phyloP scores from a whole-genome alignment of 2,797 vertebrate species.

The Anguilla anguilla region DNA sequence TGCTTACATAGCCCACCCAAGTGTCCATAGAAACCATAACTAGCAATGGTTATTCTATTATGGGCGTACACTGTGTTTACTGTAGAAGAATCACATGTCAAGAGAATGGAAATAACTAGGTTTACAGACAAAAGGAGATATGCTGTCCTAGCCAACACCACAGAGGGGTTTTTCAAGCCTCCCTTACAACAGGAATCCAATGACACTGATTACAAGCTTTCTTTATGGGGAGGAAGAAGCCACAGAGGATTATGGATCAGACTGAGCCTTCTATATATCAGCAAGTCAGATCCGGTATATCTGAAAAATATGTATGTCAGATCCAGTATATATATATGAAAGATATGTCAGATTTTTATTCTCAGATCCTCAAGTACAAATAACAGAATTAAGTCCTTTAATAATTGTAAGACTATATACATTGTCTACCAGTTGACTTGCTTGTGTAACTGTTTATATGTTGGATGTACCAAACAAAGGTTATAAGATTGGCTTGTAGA shows the following conservation, averaged over 20 bases:
- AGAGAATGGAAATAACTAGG: slow-evolving; percentile 10
- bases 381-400: too few relatives aligned
- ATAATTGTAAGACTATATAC: too few relatives aligned
- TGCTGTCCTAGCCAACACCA: slow-evolving; percentile 14
- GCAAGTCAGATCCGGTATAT: not conserved
- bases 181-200: slow-evolving; percentile 8
- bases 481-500: too few relatives aligned
- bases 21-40: slow-evolving; percentile 5
- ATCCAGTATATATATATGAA: too few relatives aligned
- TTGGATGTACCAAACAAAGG: too few relatives aligned
- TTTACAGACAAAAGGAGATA: slow-evolving; percentile 9
- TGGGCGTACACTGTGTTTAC: slow-evolving; percentile 7
- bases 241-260: not conserved
- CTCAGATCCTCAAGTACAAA: too few relatives aligned
- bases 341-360: too few relatives aligned
- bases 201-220: slow-evolving; percentile 22
- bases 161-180: not conserved
- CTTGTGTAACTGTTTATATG: too few relatives aligned
- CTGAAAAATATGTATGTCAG: not conserved
- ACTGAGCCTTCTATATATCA: not conserved
- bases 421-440: too few relatives aligned
- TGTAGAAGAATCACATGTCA: slow-evolving; percentile 7
- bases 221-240: slow-evolving; percentile 11
- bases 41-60: slow-evolving; percentile 13
- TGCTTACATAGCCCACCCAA: not conserved